Evolutionary conservation across 2,113 vertebrate genomes (phyloP), one percentile per base, ranked within the genome.

Genomic region (Thomomys bottae): DNA sequence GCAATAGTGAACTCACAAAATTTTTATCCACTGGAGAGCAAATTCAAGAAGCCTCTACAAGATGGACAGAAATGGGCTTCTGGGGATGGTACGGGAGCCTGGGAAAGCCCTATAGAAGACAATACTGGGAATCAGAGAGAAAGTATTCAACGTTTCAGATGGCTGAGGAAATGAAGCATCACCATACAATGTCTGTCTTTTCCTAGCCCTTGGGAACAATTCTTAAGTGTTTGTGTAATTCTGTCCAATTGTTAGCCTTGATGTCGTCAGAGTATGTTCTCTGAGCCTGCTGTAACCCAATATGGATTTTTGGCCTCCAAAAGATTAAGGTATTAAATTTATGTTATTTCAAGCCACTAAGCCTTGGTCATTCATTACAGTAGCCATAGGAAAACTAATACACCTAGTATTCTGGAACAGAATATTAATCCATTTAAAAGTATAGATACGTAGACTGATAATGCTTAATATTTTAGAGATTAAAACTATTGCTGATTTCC

Each of bases 1-100:
- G 68, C 80, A 91, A 72, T 59, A 61, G 34, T 30, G 49, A 88
- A 90, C 73, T 92, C 92, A 80, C 63, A 90, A 23, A 17, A 4
- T 76, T 78, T 73, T 54, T 87, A 28, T 91, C 64, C 23, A 5
- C 24, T 77, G 6, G 3, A 54, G 79, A 78, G 42, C n/a, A 57
- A 79, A 71, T 70, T 61, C 34, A 57, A 64, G 18, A 79, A 42
- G 23, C 20, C 21, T 67, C n/a, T 28, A 75, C 45, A 45, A 59
- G 77, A 34, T 42, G 18, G 66, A 40, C 72, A n/a, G 10, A 57
- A 81, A 79, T 18, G 26, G 36, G 18, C 36, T 4, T 61, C 68
- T n/a, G 54, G 18, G 24, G 21, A 28, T n/a, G 77, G 28, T 1
- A 8, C 59, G 36, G 32, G 14, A 7, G 11, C 6, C 42, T 70